Base-by-base conservation (phyloP, 1,140 invertebrate genomes). In the Aricia agestis region DNA sequence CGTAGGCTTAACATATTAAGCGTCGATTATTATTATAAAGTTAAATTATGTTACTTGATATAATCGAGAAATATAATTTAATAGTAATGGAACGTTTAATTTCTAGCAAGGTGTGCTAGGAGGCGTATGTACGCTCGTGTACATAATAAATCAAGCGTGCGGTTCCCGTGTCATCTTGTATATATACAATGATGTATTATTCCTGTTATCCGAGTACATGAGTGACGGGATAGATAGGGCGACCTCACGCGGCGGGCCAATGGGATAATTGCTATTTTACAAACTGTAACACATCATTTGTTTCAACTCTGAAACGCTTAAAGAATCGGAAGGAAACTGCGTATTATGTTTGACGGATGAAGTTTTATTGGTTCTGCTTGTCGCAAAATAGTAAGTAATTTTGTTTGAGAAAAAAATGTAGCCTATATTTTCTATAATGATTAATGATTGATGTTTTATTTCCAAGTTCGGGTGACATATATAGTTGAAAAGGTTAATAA, bases 141-240 rank as follows among this genome's bases (percentile, higher is more conserved):
- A 63, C 6, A 6, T 63, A 19, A 63, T 63, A 63, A 63, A 63
- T 63, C 59, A 63, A 19, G 19, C 59, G 18, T 19, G 59, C 11
- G 18, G 59, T 63, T 19, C 18, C 11, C 59, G 59, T 63, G 59
- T 63, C 59, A 63, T 63, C 59, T 25, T 63, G 18, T 63, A 25
- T 63, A 63, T 25, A 63, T 25, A 63, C 59, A 63, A 25, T 63
- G 59, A 63, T 63, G 59, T 63, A 63, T 63, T 63, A 25, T 63
- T 63, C 18, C 10, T 63, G 17, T 63, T 19, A 19, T 19, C 59
- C 5, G 59, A 18, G 58, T 59, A 59, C 58, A 19, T 63, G 18
- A 63, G 59, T 63, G 59, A 63, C 59, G 18, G 19, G 18, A 25
- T 63, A 63, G 59, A 63, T 63, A 63, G 17, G 18, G 19, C 59